phyloP scores from a whole-genome alignment of 2,113 vertebrate species.

The Andinoacara biseriatus region DNA sequence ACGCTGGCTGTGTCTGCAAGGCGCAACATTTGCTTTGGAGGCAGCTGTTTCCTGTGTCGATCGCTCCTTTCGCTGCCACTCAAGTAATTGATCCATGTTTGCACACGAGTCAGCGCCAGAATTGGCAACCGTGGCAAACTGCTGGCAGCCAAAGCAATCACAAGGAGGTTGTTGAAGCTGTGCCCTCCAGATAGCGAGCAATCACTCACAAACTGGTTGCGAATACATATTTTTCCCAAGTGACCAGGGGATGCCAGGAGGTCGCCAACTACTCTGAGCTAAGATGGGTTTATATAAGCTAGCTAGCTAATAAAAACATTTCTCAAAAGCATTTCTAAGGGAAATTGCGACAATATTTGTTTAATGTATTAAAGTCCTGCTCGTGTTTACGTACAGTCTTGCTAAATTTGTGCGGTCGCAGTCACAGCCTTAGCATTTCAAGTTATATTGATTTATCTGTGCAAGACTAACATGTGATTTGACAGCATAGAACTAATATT shows the following conservation, averaged over 20 bases:
- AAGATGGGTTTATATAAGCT: not conserved
- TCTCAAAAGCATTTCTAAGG: not conserved
- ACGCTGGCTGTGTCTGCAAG: too few relatives aligned
- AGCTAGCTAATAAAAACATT: not conserved
- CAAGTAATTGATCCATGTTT: not conserved
- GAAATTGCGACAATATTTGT: not conserved
- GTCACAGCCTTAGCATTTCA: not conserved
- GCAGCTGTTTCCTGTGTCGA: too few relatives aligned
- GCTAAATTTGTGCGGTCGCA: not conserved
- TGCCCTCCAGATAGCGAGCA: not conserved
- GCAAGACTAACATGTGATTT: constrained; percentile 7
- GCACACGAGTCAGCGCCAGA: too few relatives aligned
- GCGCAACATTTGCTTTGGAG: too few relatives aligned
- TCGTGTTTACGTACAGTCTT: not conserved
- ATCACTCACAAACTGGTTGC: too few relatives aligned
- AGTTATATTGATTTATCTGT: not conserved
- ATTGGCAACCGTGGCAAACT: not conserved
- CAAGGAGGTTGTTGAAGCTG: not conserved
- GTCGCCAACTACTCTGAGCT: too few relatives aligned
- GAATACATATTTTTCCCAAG: not conserved
- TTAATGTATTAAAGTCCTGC: not conserved
- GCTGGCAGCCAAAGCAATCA: not conserved
- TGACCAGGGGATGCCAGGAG: too few relatives aligned
- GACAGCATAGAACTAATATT: constrained; percentile 12
- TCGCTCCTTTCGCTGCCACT: too few relatives aligned